Evolutionary conservation across 2,797 vertebrate species (phyloP).

Genomic region (Novumbra hubbsi): DNA sequence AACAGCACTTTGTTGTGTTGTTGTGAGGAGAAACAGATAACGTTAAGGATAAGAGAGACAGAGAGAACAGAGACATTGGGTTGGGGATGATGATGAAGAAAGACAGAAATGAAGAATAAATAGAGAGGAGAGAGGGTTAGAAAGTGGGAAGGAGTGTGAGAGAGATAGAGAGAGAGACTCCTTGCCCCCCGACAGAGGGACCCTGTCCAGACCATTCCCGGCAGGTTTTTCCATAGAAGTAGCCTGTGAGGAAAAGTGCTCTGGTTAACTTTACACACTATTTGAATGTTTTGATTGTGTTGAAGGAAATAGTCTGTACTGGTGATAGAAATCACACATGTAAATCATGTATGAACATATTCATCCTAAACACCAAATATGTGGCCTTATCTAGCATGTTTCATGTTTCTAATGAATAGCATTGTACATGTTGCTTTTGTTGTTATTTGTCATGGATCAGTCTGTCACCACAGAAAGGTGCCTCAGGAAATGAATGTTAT

Average conservation of each 20-base stretch:
- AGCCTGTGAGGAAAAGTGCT: constrained; percentile 72
- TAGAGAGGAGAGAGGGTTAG: neutral
- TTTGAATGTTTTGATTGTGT: constrained; percentile 77
- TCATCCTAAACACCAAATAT: constrained; percentile 48
- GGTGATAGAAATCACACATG: constrained; percentile 61
- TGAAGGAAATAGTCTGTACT: constrained; percentile 72
- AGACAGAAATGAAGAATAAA: constrained; percentile 1
- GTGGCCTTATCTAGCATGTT: constrained; percentile 28
- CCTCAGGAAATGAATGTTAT: too few relatives aligned
- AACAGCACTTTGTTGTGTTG: constrained; percentile 24
- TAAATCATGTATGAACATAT: constrained; percentile 63
- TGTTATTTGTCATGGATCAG: too few relatives aligned
- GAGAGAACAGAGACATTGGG: constrained; percentile 9
- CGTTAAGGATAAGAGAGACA: constrained; percentile 53
- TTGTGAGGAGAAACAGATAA: constrained; percentile 61
- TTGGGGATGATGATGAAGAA: constrained; percentile 52
- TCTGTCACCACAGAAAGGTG: too few relatives aligned
- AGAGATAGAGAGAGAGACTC: constrained; percentile 19
- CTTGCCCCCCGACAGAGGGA: constrained; percentile 69
- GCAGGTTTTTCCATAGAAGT: constrained; percentile 58
- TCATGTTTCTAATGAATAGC: neutral
- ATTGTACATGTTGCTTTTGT: too few relatives aligned
- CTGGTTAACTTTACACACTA: constrained; percentile 74
- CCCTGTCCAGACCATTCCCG: constrained; percentile 72
- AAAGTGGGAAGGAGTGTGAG: neutral